These are phyloP conservation scores for Mesodorylaimus sp. DNA, from an alignment of 2,888 invertebrate genomes.

Conservation along the genomic window DNA sequence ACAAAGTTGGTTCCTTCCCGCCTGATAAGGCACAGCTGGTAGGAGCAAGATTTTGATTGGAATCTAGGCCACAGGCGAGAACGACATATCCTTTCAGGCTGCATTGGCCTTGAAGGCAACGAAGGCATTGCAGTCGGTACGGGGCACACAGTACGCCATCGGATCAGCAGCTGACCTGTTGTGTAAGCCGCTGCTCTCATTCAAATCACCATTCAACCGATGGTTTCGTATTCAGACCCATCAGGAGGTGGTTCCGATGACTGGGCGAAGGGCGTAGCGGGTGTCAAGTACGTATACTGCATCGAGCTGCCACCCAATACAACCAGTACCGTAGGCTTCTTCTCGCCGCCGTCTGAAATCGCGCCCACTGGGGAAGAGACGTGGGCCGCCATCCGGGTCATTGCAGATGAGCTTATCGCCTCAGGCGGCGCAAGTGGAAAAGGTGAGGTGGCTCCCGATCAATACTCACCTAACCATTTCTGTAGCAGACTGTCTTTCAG, in stretches of 20 bases:
- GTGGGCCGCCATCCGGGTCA: no score
- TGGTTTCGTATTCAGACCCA: background rate
- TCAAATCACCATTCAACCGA: background rate
- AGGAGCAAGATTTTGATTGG: no score
- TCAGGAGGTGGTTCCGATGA: background rate
- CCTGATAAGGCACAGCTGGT: background rate
- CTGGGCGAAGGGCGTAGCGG: background rate
- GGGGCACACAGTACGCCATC: slow-evolving; percentile 25
- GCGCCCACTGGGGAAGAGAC: background rate
- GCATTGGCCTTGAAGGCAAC: slow-evolving; percentile 25
- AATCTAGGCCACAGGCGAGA: no score
- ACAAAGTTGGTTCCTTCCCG: background rate
- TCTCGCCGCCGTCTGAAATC: background rate
- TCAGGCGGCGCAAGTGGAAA: no score
- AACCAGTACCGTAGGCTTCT: background rate
- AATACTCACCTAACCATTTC: no score
- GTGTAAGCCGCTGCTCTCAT: no score
- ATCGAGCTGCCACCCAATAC: background rate
- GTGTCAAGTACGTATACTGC: background rate
- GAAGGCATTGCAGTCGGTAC: slow-evolving; percentile 21
- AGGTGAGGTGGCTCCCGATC: no score
- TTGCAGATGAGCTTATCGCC: no score
- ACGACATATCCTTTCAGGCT: no score
- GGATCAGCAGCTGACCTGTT: slow-evolving; percentile 29
- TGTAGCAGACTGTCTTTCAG: no score